These are phyloP conservation scores for Cenopis cana DNA, from an alignment of 2,888 invertebrate genomes.

Conservation along the genomic window DNA sequence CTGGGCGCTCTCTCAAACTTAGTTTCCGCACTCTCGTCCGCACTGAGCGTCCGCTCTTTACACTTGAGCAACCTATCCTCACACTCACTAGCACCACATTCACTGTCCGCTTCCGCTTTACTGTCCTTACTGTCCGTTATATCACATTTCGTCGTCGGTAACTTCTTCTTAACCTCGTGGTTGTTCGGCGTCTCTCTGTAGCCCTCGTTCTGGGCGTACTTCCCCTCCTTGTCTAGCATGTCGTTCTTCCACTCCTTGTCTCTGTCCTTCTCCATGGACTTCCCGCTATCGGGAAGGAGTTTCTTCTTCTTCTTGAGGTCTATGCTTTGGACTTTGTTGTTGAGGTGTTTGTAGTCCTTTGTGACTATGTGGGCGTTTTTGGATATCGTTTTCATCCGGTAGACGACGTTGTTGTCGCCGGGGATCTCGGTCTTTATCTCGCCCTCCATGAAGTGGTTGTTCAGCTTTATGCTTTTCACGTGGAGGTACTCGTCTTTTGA, in stretches of 20 bases:
- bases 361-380: constrained; percentile 82
- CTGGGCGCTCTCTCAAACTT: constrained; percentile 17
- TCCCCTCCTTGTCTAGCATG: constrained; percentile 82
- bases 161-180: constrained; percentile 78
- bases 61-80: constrained; percentile 74
- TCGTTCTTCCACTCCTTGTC: constrained; percentile 86
- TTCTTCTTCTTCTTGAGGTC: constrained; percentile 80
- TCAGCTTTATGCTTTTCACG: constrained; percentile 71
- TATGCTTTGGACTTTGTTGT: constrained; percentile 66
- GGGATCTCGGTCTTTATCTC: constrained; percentile 76
- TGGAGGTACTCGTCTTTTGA: constrained; percentile 75
- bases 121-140: constrained; percentile 73
- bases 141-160: constrained; percentile 79
- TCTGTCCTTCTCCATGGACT: constrained; percentile 67
- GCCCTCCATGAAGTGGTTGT: constrained; percentile 71
- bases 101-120: constrained; percentile 71
- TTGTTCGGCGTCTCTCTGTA: constrained; percentile 80
- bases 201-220: constrained; percentile 80
- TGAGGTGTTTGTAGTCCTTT: constrained; percentile 75
- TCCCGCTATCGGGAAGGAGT: constrained; percentile 65
- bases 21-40: constrained; percentile 54
- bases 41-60: constrained; percentile 76
- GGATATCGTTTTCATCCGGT: constrained; percentile 80
- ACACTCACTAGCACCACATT: constrained; percentile 75
- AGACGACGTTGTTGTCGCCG: constrained; percentile 74